Evolutionary conservation across 2,888 invertebrate genomes (phyloP).

Genomic region (Phyllotreta cruciferae): DNA sequence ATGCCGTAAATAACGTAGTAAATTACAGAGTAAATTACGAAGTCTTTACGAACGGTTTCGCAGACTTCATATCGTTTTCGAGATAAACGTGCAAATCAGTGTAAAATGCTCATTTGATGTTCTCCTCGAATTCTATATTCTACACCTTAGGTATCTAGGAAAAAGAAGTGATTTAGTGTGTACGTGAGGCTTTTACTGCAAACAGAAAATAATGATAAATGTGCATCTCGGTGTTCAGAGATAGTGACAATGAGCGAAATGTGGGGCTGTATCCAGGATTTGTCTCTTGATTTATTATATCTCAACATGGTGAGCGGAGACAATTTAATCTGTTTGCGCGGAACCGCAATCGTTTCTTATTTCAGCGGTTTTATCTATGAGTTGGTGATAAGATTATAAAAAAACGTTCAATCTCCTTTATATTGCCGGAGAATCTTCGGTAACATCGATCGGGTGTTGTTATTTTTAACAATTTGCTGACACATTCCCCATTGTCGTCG

Average conservation of each 20-base stretch:
- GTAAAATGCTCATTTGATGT: slow-evolving; percentile 12
- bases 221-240: slow-evolving; percentile 38
- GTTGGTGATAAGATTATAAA: slow-evolving; percentile 20
- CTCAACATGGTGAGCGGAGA: slow-evolving; percentile 42
- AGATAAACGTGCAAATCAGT: slow-evolving; percentile 5
- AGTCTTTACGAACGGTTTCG: background rate
- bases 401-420: slow-evolving; percentile 21
- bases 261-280: slow-evolving; percentile 45
- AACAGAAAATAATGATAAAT: slow-evolving; percentile 43
- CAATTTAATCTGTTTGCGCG: slow-evolving; percentile 45
- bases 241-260: slow-evolving; percentile 47
- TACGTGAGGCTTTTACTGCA: slow-evolving; percentile 32
- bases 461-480: slow-evolving; percentile 5
- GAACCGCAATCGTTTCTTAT: slow-evolving; percentile 37
- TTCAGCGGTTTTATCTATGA: slow-evolving; percentile 29
- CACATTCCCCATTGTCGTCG: background rate
- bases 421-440: background rate
- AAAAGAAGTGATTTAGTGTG: slow-evolving; percentile 27
- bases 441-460: too few species aligned
- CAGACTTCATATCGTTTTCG: background rate
- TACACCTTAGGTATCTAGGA: slow-evolving; percentile 30
- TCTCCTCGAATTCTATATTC: slow-evolving; percentile 9
- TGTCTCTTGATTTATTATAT: slow-evolving; percentile 47
- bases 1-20: too few species aligned
- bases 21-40: background rate